Evolutionary conservation across 2,113 vertebrate species (phyloP).

Genomic region (Pseudopodoces humilis): DNA sequence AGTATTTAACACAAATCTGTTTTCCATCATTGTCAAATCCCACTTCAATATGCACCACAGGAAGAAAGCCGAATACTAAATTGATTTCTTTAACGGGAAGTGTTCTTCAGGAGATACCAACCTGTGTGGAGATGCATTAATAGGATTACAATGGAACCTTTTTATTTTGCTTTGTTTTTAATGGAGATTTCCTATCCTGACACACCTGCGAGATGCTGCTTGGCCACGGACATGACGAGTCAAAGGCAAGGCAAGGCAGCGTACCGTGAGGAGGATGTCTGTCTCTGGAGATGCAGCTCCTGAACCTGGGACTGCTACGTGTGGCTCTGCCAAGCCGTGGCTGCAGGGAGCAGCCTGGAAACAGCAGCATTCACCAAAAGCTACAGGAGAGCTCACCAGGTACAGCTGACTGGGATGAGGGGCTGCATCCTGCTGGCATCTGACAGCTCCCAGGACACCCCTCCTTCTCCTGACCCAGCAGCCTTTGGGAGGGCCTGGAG

Average conservation of each 20-base stretch:
- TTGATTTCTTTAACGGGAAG: constrained; percentile 75
- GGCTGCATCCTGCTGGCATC: background rate
- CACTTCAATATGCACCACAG: constrained; percentile 70
- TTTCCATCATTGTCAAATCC: constrained; percentile 76
- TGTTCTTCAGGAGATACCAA: constrained; percentile 56
- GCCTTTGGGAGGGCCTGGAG: background rate
- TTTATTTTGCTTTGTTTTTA: background rate
- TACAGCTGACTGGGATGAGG: fast-evolving
- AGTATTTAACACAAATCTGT: constrained; percentile 76
- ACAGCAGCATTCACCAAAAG: fast-evolving
- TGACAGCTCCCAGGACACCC: background rate
- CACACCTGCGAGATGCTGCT: background rate
- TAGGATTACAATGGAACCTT: constrained; percentile 56
- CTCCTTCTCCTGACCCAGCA: background rate
- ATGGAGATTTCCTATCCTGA: background rate
- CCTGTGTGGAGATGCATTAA: constrained; percentile 55
- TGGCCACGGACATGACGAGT: background rate
- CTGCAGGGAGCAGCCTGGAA: background rate
- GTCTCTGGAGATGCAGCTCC: background rate
- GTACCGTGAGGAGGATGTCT: fast-evolving
- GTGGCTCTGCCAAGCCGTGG: background rate
- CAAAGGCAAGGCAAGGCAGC: background rate
- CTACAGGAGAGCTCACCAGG: background rate
- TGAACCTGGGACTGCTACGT: background rate
- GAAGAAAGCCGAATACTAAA: constrained; percentile 64